Conservation (phyloP, 2,113 vertebrate species). For the Phalacrocorax carbo region DNA sequence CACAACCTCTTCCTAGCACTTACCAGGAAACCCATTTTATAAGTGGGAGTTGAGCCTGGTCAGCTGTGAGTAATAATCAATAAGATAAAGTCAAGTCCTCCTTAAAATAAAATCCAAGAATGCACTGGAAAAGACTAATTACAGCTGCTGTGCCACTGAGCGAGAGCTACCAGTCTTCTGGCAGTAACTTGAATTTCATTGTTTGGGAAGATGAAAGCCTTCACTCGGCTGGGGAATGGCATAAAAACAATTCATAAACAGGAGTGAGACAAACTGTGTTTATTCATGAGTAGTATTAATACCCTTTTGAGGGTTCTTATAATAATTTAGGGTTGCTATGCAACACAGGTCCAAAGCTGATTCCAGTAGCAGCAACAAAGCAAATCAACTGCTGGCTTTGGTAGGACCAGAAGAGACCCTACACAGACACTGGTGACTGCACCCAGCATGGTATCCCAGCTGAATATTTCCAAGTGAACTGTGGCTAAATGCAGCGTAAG, state of each 20-base stretch:
- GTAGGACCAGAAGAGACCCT: not conserved
- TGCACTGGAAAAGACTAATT: not conserved
- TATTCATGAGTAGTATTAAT: constrained; percentile 21
- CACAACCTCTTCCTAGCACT: not conserved
- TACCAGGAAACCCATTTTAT: not conserved
- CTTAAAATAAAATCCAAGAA: not conserved
- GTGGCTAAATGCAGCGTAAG: not conserved
- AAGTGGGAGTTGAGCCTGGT: not conserved
- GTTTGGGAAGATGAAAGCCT: constrained; percentile 13
- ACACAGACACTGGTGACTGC: not conserved
- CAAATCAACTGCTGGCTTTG: not conserved
- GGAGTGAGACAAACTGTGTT: not conserved
- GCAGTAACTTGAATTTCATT: not conserved
- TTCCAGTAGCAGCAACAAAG: not conserved
- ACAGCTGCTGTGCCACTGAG: not conserved
- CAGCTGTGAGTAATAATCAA: not conserved
- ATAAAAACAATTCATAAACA: not conserved
- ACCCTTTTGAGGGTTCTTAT: not conserved
- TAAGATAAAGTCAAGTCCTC: not conserved
- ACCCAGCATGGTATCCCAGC: not conserved
- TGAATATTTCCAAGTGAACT: not conserved
- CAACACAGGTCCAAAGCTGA: not conserved
- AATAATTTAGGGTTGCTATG: constrained; percentile 34
- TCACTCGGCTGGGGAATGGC: not conserved
- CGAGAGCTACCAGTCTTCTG: not conserved